phyloP scores from a whole-genome alignment of 2,888 invertebrate species.

The Gari tellinella region DNA sequence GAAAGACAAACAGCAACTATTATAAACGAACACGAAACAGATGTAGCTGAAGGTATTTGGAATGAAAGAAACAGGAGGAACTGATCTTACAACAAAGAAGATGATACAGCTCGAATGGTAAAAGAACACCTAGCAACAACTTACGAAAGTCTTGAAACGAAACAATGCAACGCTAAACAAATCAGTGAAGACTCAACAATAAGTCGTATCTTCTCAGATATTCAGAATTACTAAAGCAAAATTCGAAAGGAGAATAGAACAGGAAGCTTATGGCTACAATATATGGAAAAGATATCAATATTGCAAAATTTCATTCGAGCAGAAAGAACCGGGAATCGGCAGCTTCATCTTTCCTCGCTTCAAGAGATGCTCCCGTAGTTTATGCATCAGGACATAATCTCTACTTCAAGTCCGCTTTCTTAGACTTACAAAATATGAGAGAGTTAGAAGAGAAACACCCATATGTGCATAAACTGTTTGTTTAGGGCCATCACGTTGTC shows the following conservation, averaged over 20 bases:
- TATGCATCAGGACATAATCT: constrained; percentile 57
- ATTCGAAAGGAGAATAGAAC: constrained; percentile 11
- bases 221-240: constrained; percentile 26
- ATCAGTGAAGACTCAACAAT: no score
- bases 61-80: no score
- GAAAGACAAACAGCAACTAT: no score
- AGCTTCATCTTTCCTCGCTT: constrained; percentile 36
- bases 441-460: constrained; percentile 35
- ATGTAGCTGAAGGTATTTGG: no score
- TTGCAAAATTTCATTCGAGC: constrained; percentile 59
- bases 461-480: constrained; percentile 49
- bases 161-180: no score
- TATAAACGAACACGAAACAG: no score
- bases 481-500: constrained; percentile 52
- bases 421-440: constrained; percentile 45
- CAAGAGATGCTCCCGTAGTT: constrained; percentile 57
- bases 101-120: no score
- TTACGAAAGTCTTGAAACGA: no score
- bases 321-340: constrained; percentile 51
- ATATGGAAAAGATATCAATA: constrained; percentile 65
- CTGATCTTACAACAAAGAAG: no score
- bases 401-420: constrained; percentile 49
- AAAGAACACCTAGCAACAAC: no score
- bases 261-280: constrained; percentile 55
- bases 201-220: no score